Conservation (phyloP, 1,140 invertebrate genomes). For the Drosophila murphyi region DNA sequence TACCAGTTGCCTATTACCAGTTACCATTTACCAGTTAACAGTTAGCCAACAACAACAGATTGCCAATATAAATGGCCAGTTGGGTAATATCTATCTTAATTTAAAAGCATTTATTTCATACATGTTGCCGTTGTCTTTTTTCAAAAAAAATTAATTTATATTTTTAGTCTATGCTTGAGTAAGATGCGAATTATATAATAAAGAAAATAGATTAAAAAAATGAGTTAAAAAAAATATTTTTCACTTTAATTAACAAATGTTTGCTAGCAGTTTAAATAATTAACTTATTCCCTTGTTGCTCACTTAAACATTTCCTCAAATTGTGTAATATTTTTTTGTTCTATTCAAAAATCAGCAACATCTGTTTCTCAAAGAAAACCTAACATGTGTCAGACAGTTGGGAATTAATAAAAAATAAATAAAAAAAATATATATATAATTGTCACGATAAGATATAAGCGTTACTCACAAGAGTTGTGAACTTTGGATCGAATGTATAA, state of each 20-base stretch:
- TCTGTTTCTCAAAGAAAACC: not conserved
- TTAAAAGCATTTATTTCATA: too few relatives aligned
- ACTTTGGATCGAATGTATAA: constrained; percentile 18
- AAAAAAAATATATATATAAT: not conserved
- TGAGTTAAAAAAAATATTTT: too few relatives aligned
- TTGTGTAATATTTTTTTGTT: not conserved
- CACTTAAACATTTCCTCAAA: not conserved
- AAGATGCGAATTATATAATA: constrained; percentile 2
- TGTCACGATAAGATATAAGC: constrained; percentile 34
- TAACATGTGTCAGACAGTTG: constrained; percentile 29
- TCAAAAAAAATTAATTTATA: too few relatives aligned
- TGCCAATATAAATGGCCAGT: not conserved
- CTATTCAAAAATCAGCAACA: constrained; percentile 10
- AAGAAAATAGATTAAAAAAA: too few relatives aligned
- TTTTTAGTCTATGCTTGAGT: not conserved
- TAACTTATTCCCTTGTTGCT: too few relatives aligned
- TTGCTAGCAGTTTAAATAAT: too few relatives aligned
- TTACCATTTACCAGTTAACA: not conserved
- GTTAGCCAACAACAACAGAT: constrained; percentile 26
- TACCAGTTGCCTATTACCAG: not conserved
- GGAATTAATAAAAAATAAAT: constrained; percentile 14
- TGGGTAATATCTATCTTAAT: too few relatives aligned
- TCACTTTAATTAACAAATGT: too few relatives aligned
- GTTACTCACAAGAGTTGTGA: constrained; percentile 30
- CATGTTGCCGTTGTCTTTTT: too few relatives aligned